phyloP scores from a whole-genome alignment of 2,888 invertebrate genomes.

The Rhingia campestris region DNA sequence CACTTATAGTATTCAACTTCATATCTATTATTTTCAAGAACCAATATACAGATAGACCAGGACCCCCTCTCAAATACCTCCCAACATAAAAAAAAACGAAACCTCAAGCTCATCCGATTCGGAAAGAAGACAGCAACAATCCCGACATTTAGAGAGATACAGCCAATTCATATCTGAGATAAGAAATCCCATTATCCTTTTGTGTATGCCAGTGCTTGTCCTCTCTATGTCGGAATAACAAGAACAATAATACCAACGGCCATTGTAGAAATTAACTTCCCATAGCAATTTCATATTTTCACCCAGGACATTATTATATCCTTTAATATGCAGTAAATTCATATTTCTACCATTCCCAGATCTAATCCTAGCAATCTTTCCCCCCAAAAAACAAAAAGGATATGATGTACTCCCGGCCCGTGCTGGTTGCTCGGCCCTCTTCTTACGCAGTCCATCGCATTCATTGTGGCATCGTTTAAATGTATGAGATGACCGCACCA shows the following conservation, averaged over 20 bases:
- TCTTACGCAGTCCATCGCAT: conserved; percentile 69
- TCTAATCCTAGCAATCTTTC: conserved; percentile 71
- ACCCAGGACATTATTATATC: conserved; percentile 74
- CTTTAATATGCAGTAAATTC: conserved; percentile 75
- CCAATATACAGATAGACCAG: conserved; percentile 7
- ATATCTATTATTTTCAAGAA: conserved; percentile 21
- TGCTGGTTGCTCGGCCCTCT: conserved; percentile 28
- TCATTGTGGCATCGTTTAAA: conserved; percentile 73
- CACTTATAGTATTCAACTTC: conserved; percentile 6
- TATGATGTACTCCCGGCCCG: conserved; percentile 66
- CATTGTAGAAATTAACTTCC: conserved; percentile 73
- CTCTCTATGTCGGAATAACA: conserved; percentile 32
- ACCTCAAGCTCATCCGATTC: conserved; percentile 53
- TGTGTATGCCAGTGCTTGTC: conserved; percentile 46
- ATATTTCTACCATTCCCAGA: conserved; percentile 73
- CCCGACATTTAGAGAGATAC: conserved; percentile 69
- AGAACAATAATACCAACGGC: conserved; percentile 74
- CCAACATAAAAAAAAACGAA: conserved; percentile 19
- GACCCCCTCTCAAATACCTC: conserved; percentile 5
- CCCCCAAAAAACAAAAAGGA: conserved; percentile 71
- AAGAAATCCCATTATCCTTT: conserved; percentile 74
- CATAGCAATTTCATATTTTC: conserved; percentile 74
- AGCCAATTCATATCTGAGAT: conserved; percentile 72
- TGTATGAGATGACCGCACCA: conserved; percentile 74
- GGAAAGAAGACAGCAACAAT: conserved; percentile 54